These are phyloP conservation scores for Drosophila pallidifrons DNA, from an alignment of 1,140 invertebrate species.

Conservation along the genomic window DNA sequence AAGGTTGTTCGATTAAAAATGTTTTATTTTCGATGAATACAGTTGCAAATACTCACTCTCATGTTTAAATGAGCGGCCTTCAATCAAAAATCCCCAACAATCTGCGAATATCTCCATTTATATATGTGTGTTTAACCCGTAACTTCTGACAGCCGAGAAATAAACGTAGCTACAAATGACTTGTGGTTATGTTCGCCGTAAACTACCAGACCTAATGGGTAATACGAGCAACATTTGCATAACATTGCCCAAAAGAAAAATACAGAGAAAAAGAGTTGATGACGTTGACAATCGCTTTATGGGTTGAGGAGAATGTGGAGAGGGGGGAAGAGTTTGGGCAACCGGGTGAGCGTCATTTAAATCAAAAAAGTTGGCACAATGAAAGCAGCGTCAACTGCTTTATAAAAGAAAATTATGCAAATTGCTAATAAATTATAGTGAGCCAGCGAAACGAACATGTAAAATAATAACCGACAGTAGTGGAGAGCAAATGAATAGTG, in stretches of 20 bases:
- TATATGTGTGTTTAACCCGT: slow-evolving; percentile 17
- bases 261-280: slow-evolving; percentile 57
- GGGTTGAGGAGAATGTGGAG: no score
- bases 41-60: slow-evolving; percentile 5
- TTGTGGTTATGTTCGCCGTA: slow-evolving; percentile 61
- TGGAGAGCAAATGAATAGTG: slow-evolving; percentile 14
- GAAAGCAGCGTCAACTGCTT: slow-evolving; percentile 69
- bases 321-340: slow-evolving; percentile 3
- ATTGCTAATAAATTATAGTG: slow-evolving; percentile 84
- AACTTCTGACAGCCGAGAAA: slow-evolving; percentile 50
- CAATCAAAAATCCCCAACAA: slow-evolving; percentile 4
- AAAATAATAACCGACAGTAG: slow-evolving; percentile 69
- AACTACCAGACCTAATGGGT: slow-evolving; percentile 57
- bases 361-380: slow-evolving; percentile 58
- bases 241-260: slow-evolving; percentile 64
- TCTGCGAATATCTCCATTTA: slow-evolving; percentile 18
- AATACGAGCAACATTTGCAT: slow-evolving; percentile 70
- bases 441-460: slow-evolving; percentile 79
- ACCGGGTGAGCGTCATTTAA: slow-evolving; percentile 48
- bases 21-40: slow-evolving; percentile 2
- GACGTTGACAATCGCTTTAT: slow-evolving; percentile 33
- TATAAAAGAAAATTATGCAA: slow-evolving; percentile 83
- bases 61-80: slow-evolving; percentile 23
- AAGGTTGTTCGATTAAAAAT: neutral
- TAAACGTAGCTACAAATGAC: slow-evolving; percentile 62